A percentile compares a stretch with the other conserved stretches of the same genome.
Evolutionary conservation across 2,113 vertebrate species (phyloP).

Genomic region (Candoia aspera): DNA sequence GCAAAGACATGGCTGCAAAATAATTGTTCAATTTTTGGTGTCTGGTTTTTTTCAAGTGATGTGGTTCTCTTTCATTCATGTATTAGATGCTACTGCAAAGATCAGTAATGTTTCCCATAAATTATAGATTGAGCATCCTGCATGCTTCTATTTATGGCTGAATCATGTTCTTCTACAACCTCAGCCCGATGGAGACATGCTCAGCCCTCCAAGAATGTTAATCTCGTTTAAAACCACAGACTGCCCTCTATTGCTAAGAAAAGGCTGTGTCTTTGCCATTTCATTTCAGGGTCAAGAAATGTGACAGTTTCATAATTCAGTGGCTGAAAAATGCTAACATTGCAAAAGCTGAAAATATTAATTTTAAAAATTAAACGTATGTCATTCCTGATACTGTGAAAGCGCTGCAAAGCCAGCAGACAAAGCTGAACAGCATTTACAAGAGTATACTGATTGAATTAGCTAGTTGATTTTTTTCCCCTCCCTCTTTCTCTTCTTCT

Average conservation of each 20-base stretch:
- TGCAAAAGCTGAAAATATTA: slow-evolving; percentile 33
- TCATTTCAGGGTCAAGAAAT: slow-evolving; percentile 24
- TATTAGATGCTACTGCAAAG: slow-evolving; percentile 64
- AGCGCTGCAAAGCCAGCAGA: background rate
- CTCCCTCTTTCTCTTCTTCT: slow-evolving; percentile 9
- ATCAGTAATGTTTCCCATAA: slow-evolving; percentile 75
- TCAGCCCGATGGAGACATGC: slow-evolving; percentile 16
- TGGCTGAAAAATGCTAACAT: slow-evolving; percentile 13
- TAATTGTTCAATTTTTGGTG: slow-evolving; percentile 59
- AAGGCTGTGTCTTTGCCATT: background rate
- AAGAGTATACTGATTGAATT: slow-evolving; percentile 32
- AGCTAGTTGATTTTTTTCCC: slow-evolving; percentile 29
- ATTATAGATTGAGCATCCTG: slow-evolving; percentile 73
- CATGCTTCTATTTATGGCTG: slow-evolving; percentile 57
- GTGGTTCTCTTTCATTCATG: slow-evolving; percentile 68
- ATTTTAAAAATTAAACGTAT: background rate
- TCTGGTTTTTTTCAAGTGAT: slow-evolving; percentile 69
- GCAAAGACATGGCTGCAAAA: slow-evolving; percentile 56
- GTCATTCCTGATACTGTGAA: background rate
- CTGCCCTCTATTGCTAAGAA: slow-evolving; percentile 80
- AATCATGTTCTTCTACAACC: slow-evolving; percentile 51
- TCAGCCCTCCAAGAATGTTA: slow-evolving; percentile 18
- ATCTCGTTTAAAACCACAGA: slow-evolving; percentile 73
- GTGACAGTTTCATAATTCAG: slow-evolving; percentile 30
- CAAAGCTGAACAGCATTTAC: background rate